Percentiles rank a stretch among this genome's conserved stretches.
These are phyloP conservation scores for Leptonema lineaticorne DNA, from an alignment of 1,140 invertebrate species.

Conservation along the genomic window DNA sequence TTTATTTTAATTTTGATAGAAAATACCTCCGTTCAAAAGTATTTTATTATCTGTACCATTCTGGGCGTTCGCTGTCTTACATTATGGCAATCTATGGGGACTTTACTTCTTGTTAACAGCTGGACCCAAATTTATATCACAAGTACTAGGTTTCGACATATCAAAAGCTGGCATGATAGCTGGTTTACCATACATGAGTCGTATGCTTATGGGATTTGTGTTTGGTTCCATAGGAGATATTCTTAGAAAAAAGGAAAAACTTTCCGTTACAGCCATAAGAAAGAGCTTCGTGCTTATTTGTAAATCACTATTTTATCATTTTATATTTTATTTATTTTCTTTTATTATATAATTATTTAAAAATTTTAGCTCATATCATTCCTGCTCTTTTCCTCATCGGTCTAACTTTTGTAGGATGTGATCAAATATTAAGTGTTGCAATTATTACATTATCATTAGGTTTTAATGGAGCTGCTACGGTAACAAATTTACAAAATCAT, in stretches of 20 bases:
- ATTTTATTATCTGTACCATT: slow-evolving; percentile 68
- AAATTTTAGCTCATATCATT: slow-evolving; percentile 64
- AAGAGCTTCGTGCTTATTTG: slow-evolving; percentile 71
- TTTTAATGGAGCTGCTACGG: slow-evolving; percentile 79
- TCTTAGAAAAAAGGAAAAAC: slow-evolving; percentile 58
- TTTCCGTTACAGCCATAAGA: slow-evolving; percentile 64
- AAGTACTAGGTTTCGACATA: slow-evolving; percentile 80
- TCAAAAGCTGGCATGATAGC: slow-evolving; percentile 69
- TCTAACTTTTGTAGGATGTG: slow-evolving; percentile 68
- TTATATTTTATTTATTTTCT: slow-evolving; percentile 60
- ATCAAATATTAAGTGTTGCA: slow-evolving; percentile 61
- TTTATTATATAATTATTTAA: neutral
- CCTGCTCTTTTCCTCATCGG: slow-evolving; percentile 67
- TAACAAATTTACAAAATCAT: slow-evolving; percentile 81
- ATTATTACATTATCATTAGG: slow-evolving; percentile 75
- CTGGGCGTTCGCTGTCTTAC: slow-evolving; percentile 64
- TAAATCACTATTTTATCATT: slow-evolving; percentile 52
- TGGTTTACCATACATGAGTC: slow-evolving; percentile 68
- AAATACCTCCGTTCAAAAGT: slow-evolving; percentile 58
- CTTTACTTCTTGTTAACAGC: slow-evolving; percentile 82
- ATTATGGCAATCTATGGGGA: slow-evolving; percentile 77
- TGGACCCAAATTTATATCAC: slow-evolving; percentile 84
- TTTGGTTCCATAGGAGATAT: slow-evolving; percentile 69
- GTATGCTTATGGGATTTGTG: slow-evolving; percentile 63
- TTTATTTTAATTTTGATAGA: slow-evolving; percentile 53